Conservation (phyloP, 1,140 invertebrate species). For the Drosophila chauvacae region DNA sequence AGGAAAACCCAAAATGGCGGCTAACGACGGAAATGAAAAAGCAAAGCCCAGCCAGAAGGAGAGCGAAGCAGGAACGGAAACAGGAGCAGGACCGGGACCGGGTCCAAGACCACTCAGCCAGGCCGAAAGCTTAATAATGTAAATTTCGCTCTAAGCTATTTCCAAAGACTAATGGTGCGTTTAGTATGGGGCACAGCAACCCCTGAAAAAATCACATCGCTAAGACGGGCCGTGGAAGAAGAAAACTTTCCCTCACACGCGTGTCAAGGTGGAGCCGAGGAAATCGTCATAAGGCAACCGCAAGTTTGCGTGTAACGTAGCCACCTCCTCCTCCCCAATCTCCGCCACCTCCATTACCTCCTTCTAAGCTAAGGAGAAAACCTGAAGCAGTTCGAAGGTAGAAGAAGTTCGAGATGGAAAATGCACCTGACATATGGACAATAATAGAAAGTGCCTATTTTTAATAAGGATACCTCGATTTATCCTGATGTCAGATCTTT, state of each 20-base stretch:
- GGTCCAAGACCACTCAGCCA: slow-evolving; percentile 20
- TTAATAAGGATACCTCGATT: too few relatives aligned
- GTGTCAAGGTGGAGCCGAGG: slow-evolving; percentile 24
- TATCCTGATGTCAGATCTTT: background rate
- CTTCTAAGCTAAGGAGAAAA: slow-evolving; percentile 43
- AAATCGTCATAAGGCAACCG: slow-evolving; percentile 61
- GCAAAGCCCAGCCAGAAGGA: slow-evolving; percentile 25
- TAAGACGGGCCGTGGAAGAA: slow-evolving; percentile 16
- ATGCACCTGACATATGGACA: background rate
- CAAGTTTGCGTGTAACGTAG: slow-evolving; percentile 67
- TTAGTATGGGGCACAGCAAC: slow-evolving; percentile 60
- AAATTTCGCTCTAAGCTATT: slow-evolving; percentile 81
- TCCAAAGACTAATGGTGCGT: slow-evolving; percentile 82
- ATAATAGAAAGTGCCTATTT: background rate
- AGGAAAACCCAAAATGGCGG: slow-evolving; percentile 63
- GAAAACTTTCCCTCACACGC: slow-evolving; percentile 63
- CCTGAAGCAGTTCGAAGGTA: too few relatives aligned
- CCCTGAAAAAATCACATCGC: slow-evolving; percentile 46
- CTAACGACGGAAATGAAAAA: slow-evolving; percentile 67
- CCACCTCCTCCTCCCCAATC: background rate
- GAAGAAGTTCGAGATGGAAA: background rate
- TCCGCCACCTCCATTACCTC: background rate
- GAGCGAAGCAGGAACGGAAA: slow-evolving; percentile 7
- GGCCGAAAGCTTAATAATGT: slow-evolving; percentile 79
- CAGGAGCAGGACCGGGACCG: slow-evolving; percentile 12